Base-by-base conservation (phyloP, 1,140 invertebrate species). In the Drosophila malerkotliana region DNA sequence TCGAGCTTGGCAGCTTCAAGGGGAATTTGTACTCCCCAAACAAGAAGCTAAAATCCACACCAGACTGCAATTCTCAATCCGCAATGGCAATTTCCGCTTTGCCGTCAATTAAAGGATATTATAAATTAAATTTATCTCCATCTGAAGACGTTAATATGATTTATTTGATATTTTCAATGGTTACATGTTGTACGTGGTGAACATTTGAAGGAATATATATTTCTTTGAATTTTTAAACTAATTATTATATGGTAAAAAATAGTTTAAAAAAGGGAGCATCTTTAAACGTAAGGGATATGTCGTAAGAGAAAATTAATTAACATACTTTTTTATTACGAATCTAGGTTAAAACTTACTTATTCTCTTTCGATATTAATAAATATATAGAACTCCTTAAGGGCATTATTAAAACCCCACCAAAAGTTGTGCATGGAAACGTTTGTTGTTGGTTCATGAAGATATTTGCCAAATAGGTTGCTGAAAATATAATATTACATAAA, bases 91-190 rank as follows among this genome's bases (percentile, higher is more conserved):
- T 62, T 72, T 73, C 44, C 57, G 30, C 10, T 28, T 15, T 37
- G 60, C 28, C 56, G 10, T 18, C 34, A 61, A 52, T 73, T 62
- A 73, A 72, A 45, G 37, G 15, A 9, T 45, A 47, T 72, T 49
- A 37, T 55, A 52, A 52, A 73, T 56, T 52, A 37, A 21, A 18
- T 44, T 72, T 68, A 32, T 68, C 24, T 56, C n/a, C 5, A 2
- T 24, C 12, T 21, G n/a, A 32, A 56, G 15, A 1, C 21, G 56
- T n/a, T 14, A 12, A n/a, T n/a, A 39, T 32, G 12, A 39, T 14
- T 34, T 45, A 37, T 54, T 4, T 1, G n/a, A 49, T 39, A 14
- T 32, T 21, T 47, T 4, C 9, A 10, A 9, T 24, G 21, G 2
- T 18, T 47, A 24, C 0, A 34, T n/a, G 24, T 30, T 32, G 48